Percentiles rank a stretch among this genome's conserved stretches.
Conservation (phyloP, 2,888 invertebrate species). For the Mesorhabditis belari region DNA sequence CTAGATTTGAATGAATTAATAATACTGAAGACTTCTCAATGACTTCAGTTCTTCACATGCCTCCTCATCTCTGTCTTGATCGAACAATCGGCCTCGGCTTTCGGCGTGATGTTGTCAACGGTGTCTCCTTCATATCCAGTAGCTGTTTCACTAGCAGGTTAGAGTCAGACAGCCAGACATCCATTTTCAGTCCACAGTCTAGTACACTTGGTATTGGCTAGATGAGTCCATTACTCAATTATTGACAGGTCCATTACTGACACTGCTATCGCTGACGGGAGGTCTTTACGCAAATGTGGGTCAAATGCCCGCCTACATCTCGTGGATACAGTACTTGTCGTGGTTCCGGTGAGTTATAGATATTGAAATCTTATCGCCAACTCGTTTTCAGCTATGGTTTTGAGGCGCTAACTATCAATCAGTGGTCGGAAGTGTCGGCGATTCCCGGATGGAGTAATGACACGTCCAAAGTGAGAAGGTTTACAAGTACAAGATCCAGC, state of each 20-base stretch:
- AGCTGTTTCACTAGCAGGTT: constrained; percentile 13
- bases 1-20: too few species aligned
- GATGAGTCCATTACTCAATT: constrained; percentile 28
- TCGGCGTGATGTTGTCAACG: constrained; percentile 46
- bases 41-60: constrained; percentile 7
- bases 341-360: constrained; percentile 34
- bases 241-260: constrained; percentile 48
- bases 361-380: neutral
- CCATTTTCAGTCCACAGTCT: too few species aligned
- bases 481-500: too few species aligned
- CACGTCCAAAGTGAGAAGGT: too few species aligned
- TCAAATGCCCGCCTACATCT: constrained; percentile 44
- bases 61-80: constrained; percentile 28
- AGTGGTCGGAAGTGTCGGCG: too few species aligned
- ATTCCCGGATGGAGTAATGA: too few species aligned
- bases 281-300: constrained; percentile 52
- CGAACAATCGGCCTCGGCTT: constrained; percentile 39
- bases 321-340: constrained; percentile 44
- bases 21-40: too few species aligned
- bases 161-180: neutral
- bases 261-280: constrained; percentile 48
- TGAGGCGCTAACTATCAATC: constrained; percentile 57
- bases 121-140: constrained; percentile 45
- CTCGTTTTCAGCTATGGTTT: constrained; percentile 34
- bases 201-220: too few species aligned